A percentile compares a stretch with the other conserved stretches of the same genome.
These are phyloP conservation scores for Labrus mixtus DNA, from an alignment of 2,113 vertebrate genomes.

Conservation along the genomic window DNA sequence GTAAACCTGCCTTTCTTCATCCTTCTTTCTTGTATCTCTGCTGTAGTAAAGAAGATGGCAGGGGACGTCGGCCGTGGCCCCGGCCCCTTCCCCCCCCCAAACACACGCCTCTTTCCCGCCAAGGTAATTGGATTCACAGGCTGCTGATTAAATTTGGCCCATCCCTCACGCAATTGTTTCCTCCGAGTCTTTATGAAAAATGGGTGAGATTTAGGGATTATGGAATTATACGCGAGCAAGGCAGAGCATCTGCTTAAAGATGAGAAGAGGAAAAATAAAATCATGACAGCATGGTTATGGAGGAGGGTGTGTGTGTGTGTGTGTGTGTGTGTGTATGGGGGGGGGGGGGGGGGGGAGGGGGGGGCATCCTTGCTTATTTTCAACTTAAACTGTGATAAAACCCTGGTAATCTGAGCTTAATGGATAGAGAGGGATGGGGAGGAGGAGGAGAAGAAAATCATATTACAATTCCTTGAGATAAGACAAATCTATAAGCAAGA, in stretches of 20 bases:
- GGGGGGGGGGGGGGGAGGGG: slow-evolving; percentile 13
- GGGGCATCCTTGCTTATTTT: slow-evolving; percentile 54
- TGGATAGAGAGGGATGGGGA: slow-evolving; percentile 42
- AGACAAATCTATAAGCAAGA: slow-evolving; percentile 44
- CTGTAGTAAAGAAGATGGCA: slow-evolving; percentile 37
- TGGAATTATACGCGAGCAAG: slow-evolving; percentile 75
- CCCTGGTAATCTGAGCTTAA: slow-evolving; percentile 73
- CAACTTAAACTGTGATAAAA: slow-evolving; percentile 70
- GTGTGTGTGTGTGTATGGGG: too few relatives aligned
- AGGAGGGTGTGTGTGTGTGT: background rate
- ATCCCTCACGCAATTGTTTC: slow-evolving; percentile 81
- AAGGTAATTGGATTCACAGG: slow-evolving; percentile 78
- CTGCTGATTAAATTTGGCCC: slow-evolving; percentile 80
- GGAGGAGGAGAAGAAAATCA: slow-evolving; percentile 23
- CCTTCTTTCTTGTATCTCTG: slow-evolving; percentile 26
- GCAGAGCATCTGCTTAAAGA: slow-evolving; percentile 75
- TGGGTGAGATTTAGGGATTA: slow-evolving; percentile 82
- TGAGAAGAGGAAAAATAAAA: slow-evolving; percentile 62
- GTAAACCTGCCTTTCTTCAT: background rate
- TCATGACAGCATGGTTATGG: slow-evolving; percentile 54
- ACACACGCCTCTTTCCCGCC: slow-evolving; percentile 53
- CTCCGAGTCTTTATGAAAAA: slow-evolving; percentile 84
- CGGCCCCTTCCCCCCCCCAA: slow-evolving; percentile 46
- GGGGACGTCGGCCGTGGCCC: slow-evolving; percentile 57
- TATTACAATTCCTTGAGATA: slow-evolving; percentile 65